A percentile compares a stretch with the other conserved stretches of the same genome.
These are phyloP conservation scores for Drosophila algonquin DNA, from an alignment of 2,888 invertebrate species.

Conservation along the genomic window DNA sequence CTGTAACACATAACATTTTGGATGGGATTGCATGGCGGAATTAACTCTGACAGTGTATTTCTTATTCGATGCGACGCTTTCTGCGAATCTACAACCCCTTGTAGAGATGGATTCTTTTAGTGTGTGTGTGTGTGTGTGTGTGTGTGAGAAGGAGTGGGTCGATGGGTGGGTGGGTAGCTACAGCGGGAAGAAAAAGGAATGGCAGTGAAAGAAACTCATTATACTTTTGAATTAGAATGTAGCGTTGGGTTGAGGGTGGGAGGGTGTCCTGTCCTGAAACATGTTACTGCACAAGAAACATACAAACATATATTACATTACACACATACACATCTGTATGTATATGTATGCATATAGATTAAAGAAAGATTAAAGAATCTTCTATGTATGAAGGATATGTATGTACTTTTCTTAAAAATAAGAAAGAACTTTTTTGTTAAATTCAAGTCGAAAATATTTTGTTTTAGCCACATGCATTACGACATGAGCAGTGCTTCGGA, in stretches of 20 bases:
- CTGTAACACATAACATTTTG: neutral
- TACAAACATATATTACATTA: neutral
- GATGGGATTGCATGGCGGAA: neutral
- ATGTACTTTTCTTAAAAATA: neutral
- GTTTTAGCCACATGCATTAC: neutral
- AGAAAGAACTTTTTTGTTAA: neutral
- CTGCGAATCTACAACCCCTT: neutral
- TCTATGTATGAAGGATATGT: neutral
- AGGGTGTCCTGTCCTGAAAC: neutral
- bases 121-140: neutral
- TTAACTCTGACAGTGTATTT: constrained; percentile 10
- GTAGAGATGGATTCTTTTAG: neutral
- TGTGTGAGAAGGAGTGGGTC: neutral
- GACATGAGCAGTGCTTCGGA: too few relatives aligned
- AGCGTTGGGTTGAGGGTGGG: neutral
- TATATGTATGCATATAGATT: neutral
- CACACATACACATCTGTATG: neutral
- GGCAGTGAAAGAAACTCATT: constrained; percentile 18
- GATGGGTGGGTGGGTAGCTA: neutral
- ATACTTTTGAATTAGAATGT: constrained; percentile 8
- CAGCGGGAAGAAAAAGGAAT: neutral
- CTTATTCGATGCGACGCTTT: neutral
- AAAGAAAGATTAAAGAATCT: too few relatives aligned
- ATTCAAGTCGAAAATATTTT: neutral
- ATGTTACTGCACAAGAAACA: neutral